Evolutionary conservation across 2,113 vertebrate species (phyloP), one percentile per base, ranked within the genome.

Genomic region (Vanacampus margaritifer): DNA sequence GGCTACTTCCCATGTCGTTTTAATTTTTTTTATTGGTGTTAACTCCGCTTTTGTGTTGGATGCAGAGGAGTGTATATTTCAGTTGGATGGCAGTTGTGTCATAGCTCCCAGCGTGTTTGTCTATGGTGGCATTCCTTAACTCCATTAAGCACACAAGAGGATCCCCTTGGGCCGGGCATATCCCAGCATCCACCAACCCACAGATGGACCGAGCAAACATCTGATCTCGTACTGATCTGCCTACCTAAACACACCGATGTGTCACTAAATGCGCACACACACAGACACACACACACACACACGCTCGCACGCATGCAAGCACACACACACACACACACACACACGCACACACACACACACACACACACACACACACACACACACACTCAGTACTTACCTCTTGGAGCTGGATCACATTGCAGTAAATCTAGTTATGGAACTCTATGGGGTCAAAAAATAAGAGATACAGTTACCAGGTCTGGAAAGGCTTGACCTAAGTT

Each of bases 21-120:
- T 62, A 68, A 60, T 67, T 54, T 51, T 58, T 61, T 75, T 85
- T 80, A 75, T 66, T 80, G 75, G 76, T 79, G 84, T 84, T 82
- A 84, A 86, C 86, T 84, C 71, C 67, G 37, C 81, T 78, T 86
- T 91, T 90, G 86, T 91, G 73, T 77, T 37, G 78, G 78, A 83
- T 45, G 57, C 71, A 24, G 65, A 75, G 89, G 48, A 54, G 51
- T 88, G 79, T 87, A 82, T 86, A 87, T 91, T 91, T 92, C 87
- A 83, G 83, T 84, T 83, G 81, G 83, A 75, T 67, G 65, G 76
- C 78, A 48, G 81, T 82, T 87, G 89, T 90, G 87, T 92, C 86
- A 71, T 90, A 69, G 90, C 89, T 91, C 12, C 71, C 76, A 90
- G 90, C 86, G 1, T 89, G 80, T 89, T 88, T 87, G 84, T 89